Conservation (phyloP, 2,888 invertebrate species). For the Aleiodes testaceus region DNA sequence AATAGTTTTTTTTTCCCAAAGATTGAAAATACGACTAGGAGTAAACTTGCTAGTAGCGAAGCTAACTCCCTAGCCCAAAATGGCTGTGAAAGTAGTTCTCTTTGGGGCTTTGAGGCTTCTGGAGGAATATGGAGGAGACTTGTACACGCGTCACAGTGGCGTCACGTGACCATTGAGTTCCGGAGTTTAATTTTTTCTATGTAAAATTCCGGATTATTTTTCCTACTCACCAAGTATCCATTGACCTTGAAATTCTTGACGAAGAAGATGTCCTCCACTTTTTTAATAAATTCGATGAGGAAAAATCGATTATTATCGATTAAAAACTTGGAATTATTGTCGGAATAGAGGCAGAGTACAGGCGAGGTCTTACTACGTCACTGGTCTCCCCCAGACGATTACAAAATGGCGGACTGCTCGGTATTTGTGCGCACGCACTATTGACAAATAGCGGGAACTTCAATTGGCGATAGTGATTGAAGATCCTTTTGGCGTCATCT, state of each 20-base stretch:
- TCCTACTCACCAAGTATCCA: no score
- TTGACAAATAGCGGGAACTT: slow-evolving; percentile 32
- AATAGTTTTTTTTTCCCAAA: slow-evolving; percentile 49
- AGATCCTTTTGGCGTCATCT: not conserved
- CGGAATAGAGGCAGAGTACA: not conserved
- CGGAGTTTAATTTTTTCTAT: not conserved
- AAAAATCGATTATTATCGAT: no score
- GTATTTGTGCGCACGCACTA: slow-evolving; percentile 44
- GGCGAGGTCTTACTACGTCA: slow-evolving; percentile 19
- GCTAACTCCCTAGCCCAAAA: slow-evolving; percentile 68
- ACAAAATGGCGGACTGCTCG: slow-evolving; percentile 35
- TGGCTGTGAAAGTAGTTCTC: not conserved
- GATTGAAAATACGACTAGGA: slow-evolving; percentile 49
- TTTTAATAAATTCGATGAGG: no score
- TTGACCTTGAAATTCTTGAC: no score
- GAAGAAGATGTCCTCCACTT: no score
- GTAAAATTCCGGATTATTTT: not conserved
- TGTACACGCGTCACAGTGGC: slow-evolving; percentile 49
- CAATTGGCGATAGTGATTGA: not conserved
- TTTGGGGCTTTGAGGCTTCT: slow-evolving; percentile 32
- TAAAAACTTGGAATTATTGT: not conserved
- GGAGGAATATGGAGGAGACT: slow-evolving; percentile 41
- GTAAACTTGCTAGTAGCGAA: slow-evolving; percentile 61
- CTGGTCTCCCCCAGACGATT: slow-evolving; percentile 45
- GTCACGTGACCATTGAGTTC: slow-evolving; percentile 11